Evolutionary conservation across 2,888 invertebrate genomes (phyloP).

Genomic region (Amphimallon solstitiale): DNA sequence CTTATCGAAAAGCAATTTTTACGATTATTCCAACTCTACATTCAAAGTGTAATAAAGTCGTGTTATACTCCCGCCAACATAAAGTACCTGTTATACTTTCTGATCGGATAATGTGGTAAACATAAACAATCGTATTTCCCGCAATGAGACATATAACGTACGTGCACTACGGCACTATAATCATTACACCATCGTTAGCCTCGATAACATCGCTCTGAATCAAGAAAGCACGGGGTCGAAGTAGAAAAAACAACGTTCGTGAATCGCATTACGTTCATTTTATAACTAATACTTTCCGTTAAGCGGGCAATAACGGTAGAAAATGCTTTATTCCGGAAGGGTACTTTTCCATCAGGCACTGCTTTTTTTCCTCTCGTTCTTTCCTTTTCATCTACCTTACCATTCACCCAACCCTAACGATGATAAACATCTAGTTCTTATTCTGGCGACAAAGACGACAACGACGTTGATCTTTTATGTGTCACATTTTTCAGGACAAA

Average conservation of each 20-base stretch:
- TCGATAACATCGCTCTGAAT: background rate
- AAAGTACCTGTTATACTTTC: too few relatives aligned
- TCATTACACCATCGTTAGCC: conserved; percentile 15
- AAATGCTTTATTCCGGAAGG: background rate
- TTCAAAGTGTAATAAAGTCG: too few relatives aligned
- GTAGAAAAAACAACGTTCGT: background rate
- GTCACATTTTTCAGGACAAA: conserved; percentile 71
- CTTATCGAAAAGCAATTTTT: too few relatives aligned
- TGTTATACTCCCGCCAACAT: too few relatives aligned
- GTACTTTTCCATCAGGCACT: conserved; percentile 10
- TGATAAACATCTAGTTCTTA: conserved; percentile 9
- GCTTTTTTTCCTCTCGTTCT: background rate
- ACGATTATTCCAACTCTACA: too few relatives aligned
- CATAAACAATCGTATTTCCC: too few relatives aligned
- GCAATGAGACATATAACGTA: too few relatives aligned
- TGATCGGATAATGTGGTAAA: too few relatives aligned
- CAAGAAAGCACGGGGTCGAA: background rate
- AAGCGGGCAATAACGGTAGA: background rate
- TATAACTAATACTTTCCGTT: conserved; percentile 9
- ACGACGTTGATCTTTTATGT: background rate
- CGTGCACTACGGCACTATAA: background rate
- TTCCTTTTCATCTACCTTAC: background rate
- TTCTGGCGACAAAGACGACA: background rate
- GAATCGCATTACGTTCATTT: conserved; percentile 9
- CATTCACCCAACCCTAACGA: background rate